Conservation (phyloP, 2,888 invertebrate species). For the Nymphalis c-album region DNA sequence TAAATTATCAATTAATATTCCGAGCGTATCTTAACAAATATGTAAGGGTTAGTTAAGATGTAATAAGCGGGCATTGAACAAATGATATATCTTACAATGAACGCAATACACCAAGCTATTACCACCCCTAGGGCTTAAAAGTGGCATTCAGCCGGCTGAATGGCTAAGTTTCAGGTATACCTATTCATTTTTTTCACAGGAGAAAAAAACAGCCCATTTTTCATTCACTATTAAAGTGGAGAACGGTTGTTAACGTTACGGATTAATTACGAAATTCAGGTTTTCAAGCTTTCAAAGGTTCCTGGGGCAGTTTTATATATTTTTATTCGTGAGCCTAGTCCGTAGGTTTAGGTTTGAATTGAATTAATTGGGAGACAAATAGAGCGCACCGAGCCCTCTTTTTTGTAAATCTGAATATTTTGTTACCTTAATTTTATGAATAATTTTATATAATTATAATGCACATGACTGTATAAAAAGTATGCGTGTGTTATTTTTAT, state of each 20-base stretch:
- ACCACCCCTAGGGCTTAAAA: slow-evolving; percentile 16
- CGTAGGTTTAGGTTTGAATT: slow-evolving; percentile 1
- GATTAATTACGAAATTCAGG: slow-evolving; percentile 16
- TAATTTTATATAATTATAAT: too few species aligned
- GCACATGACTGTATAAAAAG: too few species aligned
- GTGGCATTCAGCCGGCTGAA: slow-evolving; percentile 45
- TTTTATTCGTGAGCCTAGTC: not conserved
- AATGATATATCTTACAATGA: not conserved
- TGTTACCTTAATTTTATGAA: not conserved
- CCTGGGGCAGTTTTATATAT: slow-evolving; percentile 10
- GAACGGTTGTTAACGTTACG: slow-evolving; percentile 12
- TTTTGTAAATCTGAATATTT: not conserved
- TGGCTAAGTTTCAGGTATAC: slow-evolving; percentile 49
- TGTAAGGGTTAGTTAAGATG: not conserved
- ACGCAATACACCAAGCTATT: slow-evolving; percentile 1
- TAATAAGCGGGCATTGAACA: not conserved
- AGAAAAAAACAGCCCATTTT: slow-evolving; percentile 1
- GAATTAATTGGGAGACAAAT: not conserved
- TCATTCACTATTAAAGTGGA: slow-evolving; percentile 10
- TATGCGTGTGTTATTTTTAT: too few species aligned
- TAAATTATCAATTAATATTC: not conserved
- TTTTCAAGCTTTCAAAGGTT: slow-evolving; percentile 4
- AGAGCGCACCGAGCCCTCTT: too few species aligned
- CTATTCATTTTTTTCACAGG: not conserved
- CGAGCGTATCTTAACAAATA: not conserved